Percentiles rank a stretch among this genome's conserved stretches.
Evolutionary conservation across 2,888 invertebrate species (phyloP).

Genomic region (Eueremaeus valkanovi): DNA sequence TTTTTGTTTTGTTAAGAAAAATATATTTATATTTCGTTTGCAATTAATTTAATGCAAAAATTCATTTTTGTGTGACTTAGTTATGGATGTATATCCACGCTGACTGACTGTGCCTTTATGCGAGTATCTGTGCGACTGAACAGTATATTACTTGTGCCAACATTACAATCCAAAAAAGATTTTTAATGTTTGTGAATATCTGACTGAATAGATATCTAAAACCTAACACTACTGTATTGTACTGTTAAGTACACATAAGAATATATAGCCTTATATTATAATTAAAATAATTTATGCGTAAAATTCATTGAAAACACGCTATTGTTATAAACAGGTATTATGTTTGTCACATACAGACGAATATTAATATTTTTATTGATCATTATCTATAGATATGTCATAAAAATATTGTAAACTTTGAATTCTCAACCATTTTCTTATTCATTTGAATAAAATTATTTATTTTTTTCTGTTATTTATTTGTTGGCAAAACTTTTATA

Average conservation of each 20-base stretch:
- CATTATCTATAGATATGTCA: background rate
- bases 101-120: background rate
- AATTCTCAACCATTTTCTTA: background rate
- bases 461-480: too few species aligned
- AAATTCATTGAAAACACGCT: background rate
- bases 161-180: too few species aligned
- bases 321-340: background rate
- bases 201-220: background rate
- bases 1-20: background rate
- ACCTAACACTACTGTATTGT: too few species aligned
- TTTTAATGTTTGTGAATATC: background rate
- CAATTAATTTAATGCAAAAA: background rate
- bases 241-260: too few species aligned
- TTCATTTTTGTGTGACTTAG: background rate
- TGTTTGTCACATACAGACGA: background rate
- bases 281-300: slow-evolving; percentile 15
- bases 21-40: background rate
- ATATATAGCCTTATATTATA: too few species aligned
- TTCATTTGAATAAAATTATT: too few species aligned
- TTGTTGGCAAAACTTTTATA: background rate
- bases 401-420: background rate
- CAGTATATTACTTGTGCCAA: background rate
- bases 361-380: background rate
- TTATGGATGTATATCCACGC: background rate
- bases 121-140: background rate